phyloP scores from a whole-genome alignment of 1,140 invertebrate genomes.

The Anthonomus grandis region DNA sequence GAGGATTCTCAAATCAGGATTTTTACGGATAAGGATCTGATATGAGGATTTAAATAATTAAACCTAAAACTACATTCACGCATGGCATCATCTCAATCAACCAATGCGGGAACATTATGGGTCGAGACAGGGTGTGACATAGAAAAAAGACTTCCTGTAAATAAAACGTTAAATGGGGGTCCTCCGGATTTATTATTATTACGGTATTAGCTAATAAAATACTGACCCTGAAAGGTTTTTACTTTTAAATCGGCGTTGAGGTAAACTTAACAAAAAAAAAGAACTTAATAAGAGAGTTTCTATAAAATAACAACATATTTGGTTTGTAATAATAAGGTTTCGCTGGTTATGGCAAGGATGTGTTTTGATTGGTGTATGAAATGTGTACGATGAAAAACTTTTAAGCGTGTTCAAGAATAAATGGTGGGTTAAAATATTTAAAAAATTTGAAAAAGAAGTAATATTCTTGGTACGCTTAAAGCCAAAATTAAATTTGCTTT shows the following conservation, averaged over 20 bases:
- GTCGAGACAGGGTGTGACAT: constrained; percentile 39
- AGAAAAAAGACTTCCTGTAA: constrained; percentile 45
- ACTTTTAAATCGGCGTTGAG: background rate
- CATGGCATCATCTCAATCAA: constrained; percentile 33
- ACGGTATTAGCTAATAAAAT: too few species aligned
- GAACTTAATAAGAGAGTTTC: constrained; percentile 6
- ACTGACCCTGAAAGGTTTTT: constrained; percentile 18
- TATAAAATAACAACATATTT: constrained; percentile 27
- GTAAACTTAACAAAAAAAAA: constrained; percentile 20
- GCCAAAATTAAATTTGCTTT: background rate
- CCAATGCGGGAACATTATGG: constrained; percentile 43
- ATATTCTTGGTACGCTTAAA: too few species aligned
- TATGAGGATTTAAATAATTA: constrained; percentile 31
- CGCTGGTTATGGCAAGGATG: constrained; percentile 27
- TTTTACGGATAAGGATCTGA: constrained; percentile 16
- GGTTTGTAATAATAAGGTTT: constrained; percentile 35
- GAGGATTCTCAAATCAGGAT: constrained; percentile 42
- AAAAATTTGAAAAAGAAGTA: too few species aligned
- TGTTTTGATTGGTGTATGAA: constrained; percentile 28
- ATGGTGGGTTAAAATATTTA: too few species aligned
- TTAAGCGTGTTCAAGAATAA: too few species aligned
- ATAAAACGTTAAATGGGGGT: constrained; percentile 31
- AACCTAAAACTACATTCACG: constrained; percentile 33
- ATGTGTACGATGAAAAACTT: constrained; percentile 17
- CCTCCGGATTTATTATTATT: too few species aligned